Conservation (phyloP, 2,113 vertebrate species). For the Tragelaphus scriptus region DNA sequence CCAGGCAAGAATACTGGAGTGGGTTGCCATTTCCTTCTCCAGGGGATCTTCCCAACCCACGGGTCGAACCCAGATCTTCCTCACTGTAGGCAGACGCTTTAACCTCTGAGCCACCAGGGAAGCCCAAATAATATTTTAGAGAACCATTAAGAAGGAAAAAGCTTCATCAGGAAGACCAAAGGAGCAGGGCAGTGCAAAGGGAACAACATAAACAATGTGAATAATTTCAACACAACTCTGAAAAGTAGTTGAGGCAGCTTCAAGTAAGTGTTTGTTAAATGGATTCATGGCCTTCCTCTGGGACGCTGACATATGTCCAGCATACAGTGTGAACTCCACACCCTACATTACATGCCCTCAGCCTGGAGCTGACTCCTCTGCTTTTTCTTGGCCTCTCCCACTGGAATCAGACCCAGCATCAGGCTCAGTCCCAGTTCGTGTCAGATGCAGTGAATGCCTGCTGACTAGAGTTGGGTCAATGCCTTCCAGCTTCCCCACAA, state of each 20-base stretch:
- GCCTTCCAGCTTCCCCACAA: background rate
- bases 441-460: background rate
- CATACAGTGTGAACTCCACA: too few relatives aligned
- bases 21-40: too few relatives aligned
- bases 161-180: background rate
- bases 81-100: too few relatives aligned
- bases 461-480: background rate
- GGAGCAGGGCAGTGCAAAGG: background rate
- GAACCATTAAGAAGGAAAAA: background rate
- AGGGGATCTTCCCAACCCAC: too few relatives aligned
- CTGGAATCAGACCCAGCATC: background rate
- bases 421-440: background rate
- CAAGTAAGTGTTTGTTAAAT: background rate
- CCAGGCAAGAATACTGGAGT: too few relatives aligned
- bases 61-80: too few relatives aligned
- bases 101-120: too few relatives aligned
- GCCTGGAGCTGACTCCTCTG: rapidly evolving
- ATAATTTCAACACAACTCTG: too few relatives aligned
- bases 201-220: background rate
- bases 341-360: background rate
- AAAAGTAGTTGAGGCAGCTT: background rate
- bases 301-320: background rate
- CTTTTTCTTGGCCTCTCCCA: background rate
- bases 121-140: background rate
- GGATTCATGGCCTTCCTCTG: background rate